phyloP scores from a whole-genome alignment of 2,888 invertebrate genomes.

The Heteropelma amictum region DNA sequence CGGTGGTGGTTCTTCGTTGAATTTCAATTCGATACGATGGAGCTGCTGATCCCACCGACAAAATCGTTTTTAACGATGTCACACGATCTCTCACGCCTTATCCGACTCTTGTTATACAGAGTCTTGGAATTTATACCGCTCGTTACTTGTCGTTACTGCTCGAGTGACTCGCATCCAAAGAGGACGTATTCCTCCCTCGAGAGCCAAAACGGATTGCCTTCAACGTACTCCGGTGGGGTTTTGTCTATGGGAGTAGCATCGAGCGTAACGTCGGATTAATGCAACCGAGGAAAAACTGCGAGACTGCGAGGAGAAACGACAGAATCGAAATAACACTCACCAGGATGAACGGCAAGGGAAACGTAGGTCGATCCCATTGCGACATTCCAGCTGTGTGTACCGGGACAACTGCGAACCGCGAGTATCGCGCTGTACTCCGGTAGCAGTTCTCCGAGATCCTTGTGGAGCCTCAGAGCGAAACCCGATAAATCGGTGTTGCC shows the following conservation, averaged over 20 bases:
- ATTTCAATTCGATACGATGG: too few species aligned
- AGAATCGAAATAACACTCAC: conserved; percentile 58
- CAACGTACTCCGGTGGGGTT: conserved; percentile 74
- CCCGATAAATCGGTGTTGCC: conserved; percentile 77
- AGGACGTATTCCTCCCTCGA: conserved; percentile 77
- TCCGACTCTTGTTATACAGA: too few species aligned
- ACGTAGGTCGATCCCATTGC: conserved; percentile 77
- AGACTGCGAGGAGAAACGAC: background rate
- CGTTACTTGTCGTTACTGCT: conserved; percentile 61
- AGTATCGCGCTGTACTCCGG: conserved; percentile 74
- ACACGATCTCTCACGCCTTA: too few species aligned
- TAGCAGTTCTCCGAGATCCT: conserved; percentile 74
- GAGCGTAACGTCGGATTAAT: background rate
- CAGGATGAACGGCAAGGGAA: conserved; percentile 75
- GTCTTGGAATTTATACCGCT: too few species aligned
- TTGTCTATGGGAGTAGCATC: conserved; percentile 71
- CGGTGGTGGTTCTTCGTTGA: too few species aligned
- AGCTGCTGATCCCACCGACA: too few species aligned
- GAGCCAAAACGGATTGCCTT: conserved; percentile 77
- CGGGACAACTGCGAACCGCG: conserved; percentile 74
- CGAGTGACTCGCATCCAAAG: conserved; percentile 76
- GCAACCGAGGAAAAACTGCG: background rate
- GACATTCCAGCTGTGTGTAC: conserved; percentile 76
- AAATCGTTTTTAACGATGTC: too few species aligned
- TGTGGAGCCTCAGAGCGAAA: conserved; percentile 73